These are phyloP conservation scores for Sparidentex hasta DNA, from an alignment of 2,797 vertebrate species.

Conservation along the genomic window DNA sequence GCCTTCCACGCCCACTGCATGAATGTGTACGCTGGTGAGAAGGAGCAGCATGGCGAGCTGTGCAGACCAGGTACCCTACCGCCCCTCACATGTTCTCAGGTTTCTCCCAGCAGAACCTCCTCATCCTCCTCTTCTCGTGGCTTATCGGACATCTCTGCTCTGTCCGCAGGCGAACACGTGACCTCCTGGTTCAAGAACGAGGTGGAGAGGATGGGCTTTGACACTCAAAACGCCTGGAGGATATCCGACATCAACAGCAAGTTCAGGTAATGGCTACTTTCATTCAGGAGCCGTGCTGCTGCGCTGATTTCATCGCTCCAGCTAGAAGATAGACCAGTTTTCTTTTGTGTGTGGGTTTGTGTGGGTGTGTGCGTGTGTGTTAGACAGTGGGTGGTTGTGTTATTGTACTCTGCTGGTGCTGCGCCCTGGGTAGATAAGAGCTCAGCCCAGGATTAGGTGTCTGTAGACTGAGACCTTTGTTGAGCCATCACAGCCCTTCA, in stretches of 20 bases:
- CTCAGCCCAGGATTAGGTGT: slow-evolving; percentile 70
- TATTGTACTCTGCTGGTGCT: slow-evolving; percentile 55
- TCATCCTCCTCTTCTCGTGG: neutral
- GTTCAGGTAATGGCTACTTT: slow-evolving; percentile 89
- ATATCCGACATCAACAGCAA: slow-evolving; percentile 99
- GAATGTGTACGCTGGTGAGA: slow-evolving; percentile 94
- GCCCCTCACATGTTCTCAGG: neutral
- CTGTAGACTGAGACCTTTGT: slow-evolving; percentile 65
- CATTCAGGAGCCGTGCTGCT: slow-evolving; percentile 34
- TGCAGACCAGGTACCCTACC: slow-evolving; percentile 92
- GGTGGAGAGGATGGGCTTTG: slow-evolving; percentile 98
- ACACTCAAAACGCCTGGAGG: slow-evolving; percentile 98
- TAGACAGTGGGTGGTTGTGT: slow-evolving; percentile 63
- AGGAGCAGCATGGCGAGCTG: slow-evolving; percentile 95
- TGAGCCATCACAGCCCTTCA: slow-evolving; percentile 49
- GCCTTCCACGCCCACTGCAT: slow-evolving; percentile 98
- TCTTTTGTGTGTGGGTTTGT: slow-evolving; percentile 46
- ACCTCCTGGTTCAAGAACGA: slow-evolving; percentile 96
- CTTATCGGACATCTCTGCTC: slow-evolving; percentile 61
- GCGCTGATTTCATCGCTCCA: slow-evolving; percentile 25
- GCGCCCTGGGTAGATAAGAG: slow-evolving; percentile 61
- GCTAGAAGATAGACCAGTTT: slow-evolving; percentile 32
- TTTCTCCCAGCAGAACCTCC: neutral
- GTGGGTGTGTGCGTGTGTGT: slow-evolving; percentile 18
- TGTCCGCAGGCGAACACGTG: slow-evolving; percentile 92